Percentiles rank a stretch among this genome's conserved stretches.
Evolutionary conservation across 2,888 invertebrate genomes (phyloP).

Genomic region (Ernsta delagoae): DNA sequence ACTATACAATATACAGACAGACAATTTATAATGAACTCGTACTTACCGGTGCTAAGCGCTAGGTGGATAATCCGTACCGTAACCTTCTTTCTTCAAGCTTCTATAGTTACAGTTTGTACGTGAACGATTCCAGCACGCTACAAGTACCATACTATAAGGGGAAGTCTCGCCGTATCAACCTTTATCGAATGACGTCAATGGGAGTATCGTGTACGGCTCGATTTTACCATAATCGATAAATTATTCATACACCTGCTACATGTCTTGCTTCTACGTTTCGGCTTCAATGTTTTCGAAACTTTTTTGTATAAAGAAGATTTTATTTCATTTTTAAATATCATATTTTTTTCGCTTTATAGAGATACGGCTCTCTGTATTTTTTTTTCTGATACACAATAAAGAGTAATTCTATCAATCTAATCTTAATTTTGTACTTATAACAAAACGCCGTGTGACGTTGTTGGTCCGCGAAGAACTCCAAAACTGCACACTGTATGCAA

Average conservation of each 20-base stretch:
- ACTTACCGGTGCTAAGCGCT: neutral
- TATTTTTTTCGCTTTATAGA: no score
- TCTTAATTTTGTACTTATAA: no score
- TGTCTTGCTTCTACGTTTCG: conserved; percentile 10
- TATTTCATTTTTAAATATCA: no score
- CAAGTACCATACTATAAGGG: conserved; percentile 7
- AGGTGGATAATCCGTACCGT: neutral
- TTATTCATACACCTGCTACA: conserved; percentile 48
- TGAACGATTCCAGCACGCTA: neutral
- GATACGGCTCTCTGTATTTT: no score
- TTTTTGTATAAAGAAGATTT: neutral
- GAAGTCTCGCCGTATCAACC: conserved; percentile 43
- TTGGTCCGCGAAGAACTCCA: no score
- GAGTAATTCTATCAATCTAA: no score
- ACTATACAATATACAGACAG: no score
- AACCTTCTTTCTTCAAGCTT: neutral
- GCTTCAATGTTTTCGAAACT: neutral
- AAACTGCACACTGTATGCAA: no score
- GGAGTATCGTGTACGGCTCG: conserved; percentile 42
- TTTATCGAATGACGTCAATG: conserved; percentile 46
- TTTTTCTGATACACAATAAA: no score
- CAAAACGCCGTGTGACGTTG: no score
- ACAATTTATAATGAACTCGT: neutral
- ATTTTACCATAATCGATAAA: conserved; percentile 59
- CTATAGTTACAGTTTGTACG: neutral